Base-by-base conservation (phyloP, 2,113 vertebrate species). In the Lamprotornis superbus region DNA sequence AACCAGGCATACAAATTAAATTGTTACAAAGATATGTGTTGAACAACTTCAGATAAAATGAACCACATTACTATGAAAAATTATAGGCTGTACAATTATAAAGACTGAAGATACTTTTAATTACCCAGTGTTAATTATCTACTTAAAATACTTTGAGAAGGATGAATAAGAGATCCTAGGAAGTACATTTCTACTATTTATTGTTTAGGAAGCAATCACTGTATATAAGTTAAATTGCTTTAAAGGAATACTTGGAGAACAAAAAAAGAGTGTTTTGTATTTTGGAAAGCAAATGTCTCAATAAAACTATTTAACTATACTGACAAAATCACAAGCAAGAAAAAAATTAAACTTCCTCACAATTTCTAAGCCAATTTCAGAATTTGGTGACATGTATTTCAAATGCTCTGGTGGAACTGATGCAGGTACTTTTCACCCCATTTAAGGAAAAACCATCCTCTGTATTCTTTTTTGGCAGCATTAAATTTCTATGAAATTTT, bases 1-100 rank as follows among this genome's bases (percentile, higher is more conserved):
- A 86, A 69, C 28, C 44, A 78, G 52, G 70, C 81, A 82, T 28
- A 73, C 31, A 90, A 90, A 95, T 94, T 92, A 61, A 83, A 94
- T 50, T 65, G 61, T 46, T 93, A 87, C 19, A 83, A 93, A 92
- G 85, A 83, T 80, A 88, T 7, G 12, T 78, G 68, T 75, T 87
- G 60, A 88, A 86, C 83, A 95, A 87, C 69, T 93, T 94, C 17
- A 90, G 73, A 92, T 71, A 94, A 88, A 93, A 93, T 57, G 5
- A 89, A 94, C 73, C 61, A 65, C 20, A 65, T 46, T 82, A 57
- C 70, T 91, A 75, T n/a, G 70, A 95, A 94, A 93, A 95, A 89
- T 79, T 76, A 91, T 35, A 83, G 81, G 23, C 37, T 83, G 44
- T 61, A 85, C 27, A 93, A 80, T 83, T 87, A 94, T 44, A 87